Evolutionary conservation across 2,888 invertebrate species (phyloP).

Genomic region (Ganaspis brasiliensis): DNA sequence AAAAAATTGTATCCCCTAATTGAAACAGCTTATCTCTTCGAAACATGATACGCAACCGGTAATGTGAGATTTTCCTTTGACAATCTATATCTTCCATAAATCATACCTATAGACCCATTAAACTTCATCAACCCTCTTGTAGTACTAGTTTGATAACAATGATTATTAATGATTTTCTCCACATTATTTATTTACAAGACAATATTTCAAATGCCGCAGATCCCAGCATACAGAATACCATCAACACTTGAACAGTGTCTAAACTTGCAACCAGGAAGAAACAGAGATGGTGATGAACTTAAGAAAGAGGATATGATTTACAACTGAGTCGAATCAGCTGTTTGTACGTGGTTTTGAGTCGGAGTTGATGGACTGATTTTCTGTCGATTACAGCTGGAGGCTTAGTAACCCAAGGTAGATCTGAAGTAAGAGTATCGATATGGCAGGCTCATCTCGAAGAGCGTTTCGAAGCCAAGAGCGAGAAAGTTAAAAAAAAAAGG

Average conservation of each 20-base stretch:
- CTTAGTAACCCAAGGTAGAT: background rate
- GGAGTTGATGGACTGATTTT: slow-evolving; percentile 7
- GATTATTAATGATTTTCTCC: no score
- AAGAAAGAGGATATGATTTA: background rate
- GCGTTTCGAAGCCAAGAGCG: slow-evolving; percentile 6
- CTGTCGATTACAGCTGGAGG: background rate
- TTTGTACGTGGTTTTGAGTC: background rate
- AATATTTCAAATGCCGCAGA: no score
- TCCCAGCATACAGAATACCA: no score
- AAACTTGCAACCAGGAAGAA: no score
- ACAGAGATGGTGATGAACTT: slow-evolving; percentile 18
- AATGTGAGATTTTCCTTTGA: no score
- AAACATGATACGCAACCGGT: background rate
- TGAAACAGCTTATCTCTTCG: background rate
- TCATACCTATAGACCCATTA: no score
- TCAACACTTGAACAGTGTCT: no score
- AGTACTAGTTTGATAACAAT: no score
- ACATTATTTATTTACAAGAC: no score
- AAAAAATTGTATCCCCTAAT: background rate
- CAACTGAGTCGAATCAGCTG: background rate
- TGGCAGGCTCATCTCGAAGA: slow-evolving; percentile 21
- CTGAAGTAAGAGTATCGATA: slow-evolving; percentile 19
- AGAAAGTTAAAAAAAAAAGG: slow-evolving; percentile 49
- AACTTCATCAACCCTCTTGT: no score
- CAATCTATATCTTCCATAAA: no score